phyloP scores from a whole-genome alignment of 2,113 vertebrate genomes.

The Halichoerus grypus region DNA sequence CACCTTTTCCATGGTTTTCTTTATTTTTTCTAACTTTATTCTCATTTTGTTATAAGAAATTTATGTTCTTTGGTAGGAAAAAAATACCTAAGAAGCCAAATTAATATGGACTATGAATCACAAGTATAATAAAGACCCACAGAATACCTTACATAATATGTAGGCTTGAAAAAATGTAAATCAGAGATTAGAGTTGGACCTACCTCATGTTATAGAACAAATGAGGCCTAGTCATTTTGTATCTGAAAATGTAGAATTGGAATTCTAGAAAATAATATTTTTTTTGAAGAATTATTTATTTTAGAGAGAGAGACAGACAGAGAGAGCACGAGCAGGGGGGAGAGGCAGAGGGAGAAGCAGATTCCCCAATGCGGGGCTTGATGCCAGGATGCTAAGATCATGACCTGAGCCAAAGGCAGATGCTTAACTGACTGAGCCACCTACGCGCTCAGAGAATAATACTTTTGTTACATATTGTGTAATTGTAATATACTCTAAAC shows the following conservation, averaged over 20 bases:
- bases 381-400: neutral
- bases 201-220: slow-evolving; percentile 47
- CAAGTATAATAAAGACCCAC: slow-evolving; percentile 19
- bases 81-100: slow-evolving; percentile 4
- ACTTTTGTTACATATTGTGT: slow-evolving; percentile 12
- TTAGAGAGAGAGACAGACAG: too few species aligned
- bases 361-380: neutral
- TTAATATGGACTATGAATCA: slow-evolving; percentile 44
- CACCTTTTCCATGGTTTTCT: neutral
- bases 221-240: neutral
- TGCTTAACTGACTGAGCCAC: neutral
- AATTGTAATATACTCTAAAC: slow-evolving; percentile 61
- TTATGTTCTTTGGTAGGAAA: slow-evolving; percentile 29
- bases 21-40: slow-evolving; percentile 38
- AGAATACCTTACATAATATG: neutral
- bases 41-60: slow-evolving; percentile 50
- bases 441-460: neutral
- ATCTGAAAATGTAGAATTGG: slow-evolving; percentile 48
- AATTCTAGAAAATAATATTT: slow-evolving; percentile 44
- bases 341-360: neutral
- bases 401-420: neutral
- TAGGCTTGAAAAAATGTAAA: neutral
- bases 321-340: neutral
- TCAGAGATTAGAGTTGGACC: slow-evolving; percentile 27
- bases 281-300: neutral